These are phyloP conservation scores for Apteryx owenii DNA, from an alignment of 2,113 vertebrate species.

Conservation along the genomic window DNA sequence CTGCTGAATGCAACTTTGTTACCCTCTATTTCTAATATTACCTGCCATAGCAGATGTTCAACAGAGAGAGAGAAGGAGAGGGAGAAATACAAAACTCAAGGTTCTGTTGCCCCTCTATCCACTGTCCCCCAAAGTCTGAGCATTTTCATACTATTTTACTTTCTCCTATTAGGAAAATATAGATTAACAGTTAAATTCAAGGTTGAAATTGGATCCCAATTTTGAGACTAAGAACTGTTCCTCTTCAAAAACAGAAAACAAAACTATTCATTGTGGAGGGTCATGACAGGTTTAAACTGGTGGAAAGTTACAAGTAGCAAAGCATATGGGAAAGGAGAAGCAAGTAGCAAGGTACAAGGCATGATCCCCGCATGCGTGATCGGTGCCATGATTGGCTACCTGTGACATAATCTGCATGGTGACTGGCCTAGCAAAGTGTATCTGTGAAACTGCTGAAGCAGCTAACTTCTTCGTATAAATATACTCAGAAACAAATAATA, in stretches of 20 bases:
- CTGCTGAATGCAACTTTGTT: neutral
- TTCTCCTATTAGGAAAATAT: neutral
- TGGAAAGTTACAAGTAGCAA: no score
- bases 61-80: neutral
- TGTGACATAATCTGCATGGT: no score
- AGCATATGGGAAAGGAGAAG: no score
- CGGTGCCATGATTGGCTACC: no score
- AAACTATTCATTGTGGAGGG: no score
- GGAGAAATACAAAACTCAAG: neutral
- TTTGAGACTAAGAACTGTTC: neutral
- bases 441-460: no score
- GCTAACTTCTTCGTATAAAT: no score
- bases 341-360: no score
- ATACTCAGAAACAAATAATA: no score
- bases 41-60: neutral
- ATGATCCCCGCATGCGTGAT: no score
- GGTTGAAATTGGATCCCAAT: neutral
- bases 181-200: neutral
- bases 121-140: fast-evolving
- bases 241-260: neutral
- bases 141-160: neutral
- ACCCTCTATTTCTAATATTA: neutral
- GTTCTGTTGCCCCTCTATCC: neutral
- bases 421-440: no score
- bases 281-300: no score